These are phyloP conservation scores for Zaprionus vittiger DNA, from an alignment of 1,140 invertebrate genomes.

Conservation along the genomic window DNA sequence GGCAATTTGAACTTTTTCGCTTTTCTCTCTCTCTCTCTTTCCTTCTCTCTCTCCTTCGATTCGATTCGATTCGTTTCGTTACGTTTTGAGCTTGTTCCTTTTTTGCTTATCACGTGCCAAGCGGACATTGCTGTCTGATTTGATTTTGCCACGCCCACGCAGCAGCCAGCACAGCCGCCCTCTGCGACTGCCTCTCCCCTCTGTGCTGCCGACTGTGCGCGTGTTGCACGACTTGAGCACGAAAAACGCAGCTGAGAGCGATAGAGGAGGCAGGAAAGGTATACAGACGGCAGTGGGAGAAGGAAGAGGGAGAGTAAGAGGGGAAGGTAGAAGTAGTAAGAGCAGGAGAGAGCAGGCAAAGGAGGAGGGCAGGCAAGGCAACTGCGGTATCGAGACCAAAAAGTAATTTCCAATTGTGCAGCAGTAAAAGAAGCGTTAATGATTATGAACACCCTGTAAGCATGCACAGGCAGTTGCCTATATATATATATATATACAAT, in stretches of 20 bases:
- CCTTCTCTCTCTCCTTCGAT: not conserved
- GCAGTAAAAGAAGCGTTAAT: slow-evolving; percentile 13
- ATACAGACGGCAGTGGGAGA: not conserved
- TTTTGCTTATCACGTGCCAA: slow-evolving; percentile 49
- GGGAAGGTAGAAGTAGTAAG: not conserved
- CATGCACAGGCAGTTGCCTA: not conserved
- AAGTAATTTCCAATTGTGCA: slow-evolving; percentile 50
- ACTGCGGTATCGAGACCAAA: slow-evolving; percentile 25
- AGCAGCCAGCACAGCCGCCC: not conserved
- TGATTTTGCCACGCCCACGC: slow-evolving; percentile 48
- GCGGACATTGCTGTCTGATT: slow-evolving; percentile 58
- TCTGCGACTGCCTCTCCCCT: too few relatives aligned
- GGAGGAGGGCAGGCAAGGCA: not conserved
- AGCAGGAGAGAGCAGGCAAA: not conserved
- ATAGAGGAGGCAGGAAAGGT: not conserved
- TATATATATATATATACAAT: not conserved
- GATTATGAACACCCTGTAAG: slow-evolving; percentile 37
- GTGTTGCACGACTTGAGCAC: slow-evolving; percentile 46
- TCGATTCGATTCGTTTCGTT: slow-evolving; percentile 25
- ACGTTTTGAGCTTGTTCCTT: slow-evolving; percentile 23
- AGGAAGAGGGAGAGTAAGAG: not conserved
- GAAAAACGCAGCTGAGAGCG: slow-evolving; percentile 30
- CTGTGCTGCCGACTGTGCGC: slow-evolving; percentile 17
- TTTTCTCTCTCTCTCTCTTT: not conserved
- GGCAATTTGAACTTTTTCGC: slow-evolving; percentile 67